Evolutionary conservation across 2,113 vertebrate species (phyloP).

Genomic region (Oreocharis arfaki): DNA sequence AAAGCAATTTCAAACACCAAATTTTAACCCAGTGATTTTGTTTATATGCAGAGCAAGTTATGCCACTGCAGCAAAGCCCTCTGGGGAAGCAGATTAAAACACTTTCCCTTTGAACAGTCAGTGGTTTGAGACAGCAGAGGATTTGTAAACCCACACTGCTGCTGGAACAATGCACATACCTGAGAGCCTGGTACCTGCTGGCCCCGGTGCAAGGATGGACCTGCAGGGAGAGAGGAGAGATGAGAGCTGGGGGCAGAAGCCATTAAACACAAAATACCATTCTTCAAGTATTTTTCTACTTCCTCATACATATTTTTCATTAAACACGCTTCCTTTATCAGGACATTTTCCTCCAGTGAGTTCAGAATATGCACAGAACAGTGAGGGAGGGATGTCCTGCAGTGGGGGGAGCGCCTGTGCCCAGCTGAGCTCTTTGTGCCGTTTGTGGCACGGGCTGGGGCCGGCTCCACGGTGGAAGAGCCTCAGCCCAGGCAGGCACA

Average conservation of each 20-base stretch:
- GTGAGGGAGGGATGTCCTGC: no score
- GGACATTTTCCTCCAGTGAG: background rate
- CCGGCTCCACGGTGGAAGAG: rapidly evolving
- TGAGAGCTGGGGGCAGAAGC: background rate
- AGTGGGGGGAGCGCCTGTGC: background rate
- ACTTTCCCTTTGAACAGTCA: background rate
- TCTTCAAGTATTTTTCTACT: background rate
- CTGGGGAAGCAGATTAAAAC: background rate
- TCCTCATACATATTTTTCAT: background rate
- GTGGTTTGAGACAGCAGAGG: background rate
- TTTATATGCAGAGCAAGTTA: background rate
- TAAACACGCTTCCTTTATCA: background rate
- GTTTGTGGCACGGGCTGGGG: background rate
- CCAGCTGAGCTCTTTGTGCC: background rate
- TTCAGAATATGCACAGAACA: rapidly evolving
- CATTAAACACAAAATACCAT: background rate
- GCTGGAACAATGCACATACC: background rate
- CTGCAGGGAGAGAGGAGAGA: background rate
- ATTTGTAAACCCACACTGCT: rapidly evolving
- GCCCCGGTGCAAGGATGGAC: background rate
- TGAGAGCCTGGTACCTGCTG: background rate
- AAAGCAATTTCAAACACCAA: background rate
- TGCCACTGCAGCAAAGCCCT: background rate
- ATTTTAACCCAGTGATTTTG: background rate
- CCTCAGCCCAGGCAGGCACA: background rate